phyloP scores from a whole-genome alignment of 2,888 invertebrate species.

The Drosophila birchii region DNA sequence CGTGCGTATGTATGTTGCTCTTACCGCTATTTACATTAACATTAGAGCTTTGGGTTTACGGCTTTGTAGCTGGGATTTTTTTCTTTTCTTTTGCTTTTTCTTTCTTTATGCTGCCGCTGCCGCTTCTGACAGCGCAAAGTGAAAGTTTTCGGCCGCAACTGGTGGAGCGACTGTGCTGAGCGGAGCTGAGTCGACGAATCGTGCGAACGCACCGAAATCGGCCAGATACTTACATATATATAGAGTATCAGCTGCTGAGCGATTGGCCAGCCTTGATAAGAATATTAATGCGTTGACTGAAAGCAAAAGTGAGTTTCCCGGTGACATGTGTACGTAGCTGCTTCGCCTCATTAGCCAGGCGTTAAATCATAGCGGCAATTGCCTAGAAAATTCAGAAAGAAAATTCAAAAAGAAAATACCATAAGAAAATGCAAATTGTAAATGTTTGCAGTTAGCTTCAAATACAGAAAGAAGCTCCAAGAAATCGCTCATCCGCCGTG shows the following conservation, averaged over 20 bases:
- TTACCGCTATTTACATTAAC: slow-evolving; percentile 80
- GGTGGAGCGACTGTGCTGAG: slow-evolving; percentile 11
- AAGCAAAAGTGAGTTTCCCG: slow-evolving; percentile 74
- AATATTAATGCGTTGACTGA: slow-evolving; percentile 65
- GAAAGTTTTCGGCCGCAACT: slow-evolving; percentile 63
- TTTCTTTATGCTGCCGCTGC: slow-evolving; percentile 22
- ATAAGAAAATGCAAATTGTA: slow-evolving; percentile 21
- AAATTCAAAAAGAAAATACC: slow-evolving; percentile 4
- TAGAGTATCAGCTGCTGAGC: slow-evolving; percentile 13
- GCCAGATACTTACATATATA: slow-evolving; percentile 24
- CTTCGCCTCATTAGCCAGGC: slow-evolving; percentile 34
- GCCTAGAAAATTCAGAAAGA: slow-evolving; percentile 55
- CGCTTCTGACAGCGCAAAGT: slow-evolving; percentile 78
- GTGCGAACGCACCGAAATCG: slow-evolving; percentile 47
- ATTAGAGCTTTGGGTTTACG: slow-evolving; percentile 73
- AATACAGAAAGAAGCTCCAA: slow-evolving; percentile 12
- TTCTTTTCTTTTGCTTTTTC: slow-evolving; percentile 2
- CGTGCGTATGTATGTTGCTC: slow-evolving; percentile 53
- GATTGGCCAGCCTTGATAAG: slow-evolving; percentile 62
- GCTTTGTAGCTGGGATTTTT: slow-evolving; percentile 38
- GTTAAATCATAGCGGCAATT: slow-evolving; percentile 61
- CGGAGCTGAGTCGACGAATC: slow-evolving; percentile 41
- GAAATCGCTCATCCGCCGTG: slow-evolving; percentile 71
- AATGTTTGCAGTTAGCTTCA: slow-evolving; percentile 21
- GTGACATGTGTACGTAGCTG: slow-evolving; percentile 10